Evolutionary conservation across 2,888 invertebrate species (phyloP).

Genomic region (Trissoscelio sp.): DNA sequence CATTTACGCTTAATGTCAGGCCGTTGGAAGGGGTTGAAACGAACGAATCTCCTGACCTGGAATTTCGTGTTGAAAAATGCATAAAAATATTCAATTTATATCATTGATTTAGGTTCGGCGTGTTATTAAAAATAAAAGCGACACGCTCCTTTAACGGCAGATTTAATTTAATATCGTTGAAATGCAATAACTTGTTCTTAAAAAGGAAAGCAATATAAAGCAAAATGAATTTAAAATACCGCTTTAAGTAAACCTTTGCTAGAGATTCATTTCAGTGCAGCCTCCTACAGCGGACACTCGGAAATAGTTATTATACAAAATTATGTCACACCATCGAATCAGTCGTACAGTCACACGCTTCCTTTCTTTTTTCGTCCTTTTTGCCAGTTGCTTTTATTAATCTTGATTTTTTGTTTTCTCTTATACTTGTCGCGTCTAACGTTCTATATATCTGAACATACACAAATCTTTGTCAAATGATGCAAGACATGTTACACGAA

Average conservation of each 20-base stretch:
- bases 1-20: slow-evolving; percentile 42
- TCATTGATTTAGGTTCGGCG: slow-evolving; percentile 35
- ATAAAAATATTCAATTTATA: slow-evolving; percentile 27
- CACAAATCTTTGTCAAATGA: slow-evolving; percentile 33
- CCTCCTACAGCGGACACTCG: slow-evolving; percentile 25
- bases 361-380: not conserved
- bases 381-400: not conserved
- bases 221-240: slow-evolving; percentile 28
- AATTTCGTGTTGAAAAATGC: slow-evolving; percentile 10
- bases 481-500: slow-evolving; percentile 42
- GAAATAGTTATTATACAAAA: slow-evolving; percentile 62
- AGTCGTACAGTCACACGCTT: slow-evolving; percentile 33
- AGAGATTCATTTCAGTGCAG: slow-evolving; percentile 17
- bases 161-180: slow-evolving; percentile 50
- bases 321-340: slow-evolving; percentile 50
- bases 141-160: slow-evolving; percentile 18
- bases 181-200: slow-evolving; percentile 23
- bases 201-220: slow-evolving; percentile 17
- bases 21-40: slow-evolving; percentile 18
- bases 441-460: slow-evolving; percentile 31
- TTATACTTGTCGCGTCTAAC: not conserved
- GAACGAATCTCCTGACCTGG: slow-evolving; percentile 22
- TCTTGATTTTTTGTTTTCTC: not conserved
- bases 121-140: slow-evolving; percentile 24
- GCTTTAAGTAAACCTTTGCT: not conserved